Evolutionary conservation across 2,797 vertebrate genomes (phyloP).

Genomic region (Alfaro cultratus): DNA sequence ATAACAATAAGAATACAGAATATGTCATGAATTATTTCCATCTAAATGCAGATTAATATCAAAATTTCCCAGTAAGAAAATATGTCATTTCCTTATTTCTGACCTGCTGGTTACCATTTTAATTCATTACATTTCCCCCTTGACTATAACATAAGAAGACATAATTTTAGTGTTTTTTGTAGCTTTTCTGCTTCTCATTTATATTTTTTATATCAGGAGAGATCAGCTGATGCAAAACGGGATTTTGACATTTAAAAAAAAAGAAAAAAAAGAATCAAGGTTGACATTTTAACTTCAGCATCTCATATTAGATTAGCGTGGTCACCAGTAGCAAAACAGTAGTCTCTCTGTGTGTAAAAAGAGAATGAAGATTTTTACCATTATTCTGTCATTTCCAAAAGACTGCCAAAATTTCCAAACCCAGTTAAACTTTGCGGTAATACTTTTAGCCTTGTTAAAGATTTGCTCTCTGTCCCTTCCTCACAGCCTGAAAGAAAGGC

Average conservation of each 20-base stretch:
- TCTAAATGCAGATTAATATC: neutral
- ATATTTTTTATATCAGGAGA: neutral
- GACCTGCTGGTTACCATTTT: neutral
- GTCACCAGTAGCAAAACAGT: neutral
- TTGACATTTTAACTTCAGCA: neutral
- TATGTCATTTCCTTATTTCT: neutral
- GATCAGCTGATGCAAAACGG: neutral
- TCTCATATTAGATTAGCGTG: neutral
- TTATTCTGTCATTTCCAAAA: neutral
- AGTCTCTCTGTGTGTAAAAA: neutral
- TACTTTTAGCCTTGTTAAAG: neutral
- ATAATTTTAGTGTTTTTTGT: neutral
- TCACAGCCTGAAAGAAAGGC: neutral
- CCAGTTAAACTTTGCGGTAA: neutral
- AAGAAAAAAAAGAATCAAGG: neutral
- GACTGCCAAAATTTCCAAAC: neutral
- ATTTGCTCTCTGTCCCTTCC: neutral
- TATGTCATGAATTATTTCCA: neutral
- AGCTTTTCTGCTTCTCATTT: neutral
- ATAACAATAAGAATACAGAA: neutral
- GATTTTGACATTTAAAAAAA: neutral
- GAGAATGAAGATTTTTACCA: neutral
- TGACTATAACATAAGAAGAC: neutral
- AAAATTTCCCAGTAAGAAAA: neutral
- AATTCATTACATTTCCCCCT: neutral